A percentile compares a stretch with the other conserved stretches of the same genome.
Evolutionary conservation across 2,797 vertebrate species (phyloP).

Genomic region (Paguma larvata): DNA sequence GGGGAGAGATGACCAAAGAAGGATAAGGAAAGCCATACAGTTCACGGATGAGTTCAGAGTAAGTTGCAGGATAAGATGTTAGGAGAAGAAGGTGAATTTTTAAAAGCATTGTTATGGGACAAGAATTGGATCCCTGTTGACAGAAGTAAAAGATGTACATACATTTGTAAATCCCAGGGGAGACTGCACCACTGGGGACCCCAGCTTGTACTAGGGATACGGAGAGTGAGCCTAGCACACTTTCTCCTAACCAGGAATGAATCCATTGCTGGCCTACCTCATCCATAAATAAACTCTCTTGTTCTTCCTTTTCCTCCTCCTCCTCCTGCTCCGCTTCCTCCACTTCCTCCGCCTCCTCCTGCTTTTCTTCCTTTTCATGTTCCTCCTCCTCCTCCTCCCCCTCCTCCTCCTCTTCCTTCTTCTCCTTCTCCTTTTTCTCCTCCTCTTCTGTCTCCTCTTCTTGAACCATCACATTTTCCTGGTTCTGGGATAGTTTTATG

Average conservation of each 20-base stretch:
- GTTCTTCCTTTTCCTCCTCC: not conserved
- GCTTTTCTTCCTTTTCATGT: accelerated
- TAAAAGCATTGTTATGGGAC: not conserved
- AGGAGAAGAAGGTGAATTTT: not conserved
- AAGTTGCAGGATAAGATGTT: not conserved
- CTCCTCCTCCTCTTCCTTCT: not conserved
- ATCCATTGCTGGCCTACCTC: slow-evolving; percentile 53
- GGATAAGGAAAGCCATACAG: not conserved
- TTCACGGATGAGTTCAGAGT: not conserved
- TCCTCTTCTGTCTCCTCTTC: not conserved
- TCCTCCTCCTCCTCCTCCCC: accelerated
- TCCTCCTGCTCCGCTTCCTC: not conserved
- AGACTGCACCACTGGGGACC: not conserved
- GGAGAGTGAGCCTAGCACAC: not conserved
- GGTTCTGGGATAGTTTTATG: not conserved
- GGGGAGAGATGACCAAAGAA: not conserved
- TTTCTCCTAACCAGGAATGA: not conserved
- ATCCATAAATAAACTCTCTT: accelerated
- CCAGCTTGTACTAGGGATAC: not conserved
- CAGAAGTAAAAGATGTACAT: not conserved
- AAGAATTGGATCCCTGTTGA: not conserved
- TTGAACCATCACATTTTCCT: not conserved
- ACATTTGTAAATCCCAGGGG: not conserved
- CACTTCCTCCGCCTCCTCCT: not conserved
- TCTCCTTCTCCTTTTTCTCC: not conserved